Evolutionary conservation across 2,797 vertebrate genomes (phyloP), one percentile per base, ranked within the genome.

Genomic region (Meda fulgida): DNA sequence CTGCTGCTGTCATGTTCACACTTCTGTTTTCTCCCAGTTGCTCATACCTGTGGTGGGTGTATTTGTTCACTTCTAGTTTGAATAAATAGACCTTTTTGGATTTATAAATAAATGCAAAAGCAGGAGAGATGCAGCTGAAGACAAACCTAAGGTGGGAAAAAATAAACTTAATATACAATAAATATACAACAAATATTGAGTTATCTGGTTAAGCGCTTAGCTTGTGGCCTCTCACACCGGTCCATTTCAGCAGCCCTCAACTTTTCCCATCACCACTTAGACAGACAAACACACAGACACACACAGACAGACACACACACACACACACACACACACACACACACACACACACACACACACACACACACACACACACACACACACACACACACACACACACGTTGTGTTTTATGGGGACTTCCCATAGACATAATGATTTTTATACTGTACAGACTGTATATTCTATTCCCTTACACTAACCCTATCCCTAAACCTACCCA

Each of bases 1-100:
- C 78, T 84, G 85, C 79, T 77, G 80, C 76, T 80, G 73, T 51
- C 63, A 71, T 60, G 66, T 72, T 86, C 58, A 75, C 81, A 78
- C 65, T 48, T 23, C 19, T 38, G 26, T 70, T 77, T 46, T 31
- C 48, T 69, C 48, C 14, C 38, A 78, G 58, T 85, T 72, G 69
- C 75, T 46, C 72, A 55, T 3, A 55, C 80, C 77, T 60, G 48
- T 76, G 66, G 48, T 76, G 66, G 69, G 51, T 69, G 48, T 70
- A 31, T 58, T 84, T 55, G 46, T n/a, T 78, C 13, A 55, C 63
- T 34, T 69, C 7, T 40, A 55, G 51, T 69, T 69, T 43, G 34
- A 77, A 77, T 77, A 66, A 76, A 84, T 23, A 40, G 4, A 70
- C 19, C 3, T 48, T 65, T 73, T 65, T 5, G 7, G n/a, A 55